phyloP scores from a whole-genome alignment of 2,888 invertebrate genomes.

The Sialis fuliginosa region DNA sequence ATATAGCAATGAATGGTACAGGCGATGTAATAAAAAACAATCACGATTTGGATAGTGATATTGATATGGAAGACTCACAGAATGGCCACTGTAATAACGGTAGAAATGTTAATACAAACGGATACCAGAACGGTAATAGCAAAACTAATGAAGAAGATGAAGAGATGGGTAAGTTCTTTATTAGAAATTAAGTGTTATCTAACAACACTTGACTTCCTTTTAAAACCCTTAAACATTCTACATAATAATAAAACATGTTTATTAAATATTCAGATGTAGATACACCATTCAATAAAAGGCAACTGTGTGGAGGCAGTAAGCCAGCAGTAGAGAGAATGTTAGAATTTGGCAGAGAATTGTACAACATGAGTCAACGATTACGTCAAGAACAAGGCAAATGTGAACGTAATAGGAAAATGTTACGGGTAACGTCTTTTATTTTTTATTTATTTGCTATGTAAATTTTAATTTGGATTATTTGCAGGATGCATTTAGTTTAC shows the following conservation, averaged over 20 bases:
- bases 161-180: slow-evolving; percentile 45
- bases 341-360: slow-evolving; percentile 85
- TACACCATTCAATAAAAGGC: slow-evolving; percentile 20
- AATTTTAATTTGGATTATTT: slow-evolving; percentile 10
- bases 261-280: slow-evolving; percentile 28
- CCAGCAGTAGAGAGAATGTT: slow-evolving; percentile 85
- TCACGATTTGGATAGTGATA: slow-evolving; percentile 29
- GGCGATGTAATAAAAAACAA: slow-evolving; percentile 18
- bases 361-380: slow-evolving; percentile 75
- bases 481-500: slow-evolving; percentile 91
- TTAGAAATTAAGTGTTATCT: neutral
- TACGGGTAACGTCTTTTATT: slow-evolving; percentile 42
- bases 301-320: slow-evolving; percentile 46
- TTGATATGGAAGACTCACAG: slow-evolving; percentile 31
- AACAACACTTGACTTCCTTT: neutral
- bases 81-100: slow-evolving; percentile 22
- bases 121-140: slow-evolving; percentile 41
- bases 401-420: slow-evolving; percentile 75
- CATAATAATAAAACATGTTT: slow-evolving; percentile 1
- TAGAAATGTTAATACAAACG: slow-evolving; percentile 25
- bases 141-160: slow-evolving; percentile 36
- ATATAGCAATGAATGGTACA: slow-evolving; percentile 24
- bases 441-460: neutral
- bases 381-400: slow-evolving; percentile 66
- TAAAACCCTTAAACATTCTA: neutral